Base-by-base conservation (phyloP, 2,113 vertebrate species). In the Chaetodon auriga region DNA sequence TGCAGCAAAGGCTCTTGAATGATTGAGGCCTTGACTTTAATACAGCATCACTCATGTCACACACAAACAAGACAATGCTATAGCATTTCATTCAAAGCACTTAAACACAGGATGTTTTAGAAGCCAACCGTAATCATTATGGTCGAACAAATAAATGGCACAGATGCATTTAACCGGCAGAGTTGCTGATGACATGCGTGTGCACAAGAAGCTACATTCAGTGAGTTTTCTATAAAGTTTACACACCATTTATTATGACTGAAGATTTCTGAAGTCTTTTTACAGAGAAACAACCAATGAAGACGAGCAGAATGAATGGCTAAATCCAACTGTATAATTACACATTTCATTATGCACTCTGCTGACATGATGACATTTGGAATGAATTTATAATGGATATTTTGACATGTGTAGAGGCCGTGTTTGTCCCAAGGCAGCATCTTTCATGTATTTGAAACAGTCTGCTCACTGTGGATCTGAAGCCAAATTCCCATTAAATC, bases 11-110 rank as follows among this genome's bases (percentile, higher is more conserved):
- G 90, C 93, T 93, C 93, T 93, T 93, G 87, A 95, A 94, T 95
- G 94, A 95, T 94, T 95, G 95, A 90, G 92, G 93, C 87, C 85
- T 94, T 82, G 70, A 87, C 92, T 95, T 94, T 94, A 95, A 95
- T 93, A 87, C 92, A 87, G 78, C 91, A 93, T 93, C 90, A 89
- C 89, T 95, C 91, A 90, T 90, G 89, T 92, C 83, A 60, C 86
- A 89, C 89, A 95, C 90, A 86, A 88, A 90, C 64, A 93, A 94
- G 86, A 91, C 84, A 93, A 80, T 83, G 84, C 75, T 78, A 83
- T 94, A 93, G 86, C 85, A 91, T 93, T 95, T 92, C 80, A 93
- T 82, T 82, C 82, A 78, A 87, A 89, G 87, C 80, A 86, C 84
- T 93, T 92, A 83, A 93, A 94, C 90, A 89, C 83, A 78, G 70